Base-by-base conservation (phyloP, 2,797 vertebrate species). In the Eospalax fontanierii region DNA sequence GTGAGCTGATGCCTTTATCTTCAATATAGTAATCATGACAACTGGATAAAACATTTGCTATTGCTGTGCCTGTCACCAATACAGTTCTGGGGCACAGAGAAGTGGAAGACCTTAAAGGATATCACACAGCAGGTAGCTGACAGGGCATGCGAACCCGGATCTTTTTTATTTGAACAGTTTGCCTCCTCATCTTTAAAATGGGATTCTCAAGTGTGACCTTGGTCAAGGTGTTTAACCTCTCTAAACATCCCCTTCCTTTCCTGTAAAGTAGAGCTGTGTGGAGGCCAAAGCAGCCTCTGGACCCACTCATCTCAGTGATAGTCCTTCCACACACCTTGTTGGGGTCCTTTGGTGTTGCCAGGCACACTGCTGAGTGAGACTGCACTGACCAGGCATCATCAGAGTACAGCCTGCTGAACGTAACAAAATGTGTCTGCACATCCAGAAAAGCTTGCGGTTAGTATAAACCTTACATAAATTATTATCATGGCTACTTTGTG, bases 391-490 rank as follows among this genome's bases (percentile, higher is more conserved):
- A 46, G 19, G 3, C 7, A 8, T 15, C 24, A n/a, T 40, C 54
- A 12, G 12, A 73, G 14, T 2, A 5, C 22, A 75, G 43, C 10
- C 15, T 2, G 2, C 74, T 0, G 2, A 26, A 80, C 3, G 0
- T 11, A 2, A 9, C 28, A 50, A 82, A 73, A 40, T 63, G 38
- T 3, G 7, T 19, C 9, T 33, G 30, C 38, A 54, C 14, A 43
- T 40, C 63, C 18, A 14, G 74, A 66, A 79, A 43, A 10, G 33
- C 38, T 5, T 40, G 33, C 54, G 6, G 26, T 40, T 38, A 33
- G 65, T 38, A 61, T 0, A 6, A 87, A 38, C 15, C 54, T 57
- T 84, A 68, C 3, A 16, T 63, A 50, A 68, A 70, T 75, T 26
- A 43, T 43, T 73, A 46, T 22, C 12, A 70, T 21, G 6, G n/a